phyloP scores from a whole-genome alignment of 2,888 invertebrate genomes.

The Branchellion lobata region DNA sequence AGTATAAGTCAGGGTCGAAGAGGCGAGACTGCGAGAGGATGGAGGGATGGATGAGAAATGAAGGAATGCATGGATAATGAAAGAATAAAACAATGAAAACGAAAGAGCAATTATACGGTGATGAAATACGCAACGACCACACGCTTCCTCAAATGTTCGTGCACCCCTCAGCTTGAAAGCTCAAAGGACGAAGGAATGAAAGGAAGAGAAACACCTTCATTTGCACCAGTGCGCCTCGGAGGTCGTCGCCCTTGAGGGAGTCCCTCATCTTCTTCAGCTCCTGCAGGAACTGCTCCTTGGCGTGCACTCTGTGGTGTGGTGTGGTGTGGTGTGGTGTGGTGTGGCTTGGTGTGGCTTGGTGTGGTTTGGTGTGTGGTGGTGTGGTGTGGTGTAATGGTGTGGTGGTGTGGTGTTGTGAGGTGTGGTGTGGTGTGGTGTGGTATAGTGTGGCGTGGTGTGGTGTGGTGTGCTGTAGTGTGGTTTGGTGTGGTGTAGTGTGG shows the following conservation, averaged over 20 bases:
- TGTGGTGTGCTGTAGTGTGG: too few relatives aligned
- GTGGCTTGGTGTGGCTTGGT: too few relatives aligned
- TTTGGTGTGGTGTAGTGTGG: neutral
- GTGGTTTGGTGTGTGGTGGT: too few relatives aligned
- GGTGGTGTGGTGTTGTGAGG: too few relatives aligned
- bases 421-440: too few relatives aligned
- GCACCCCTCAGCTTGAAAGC: too few relatives aligned
- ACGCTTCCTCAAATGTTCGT: neutral
- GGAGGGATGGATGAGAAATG: too few relatives aligned
- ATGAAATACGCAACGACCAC: neutral
- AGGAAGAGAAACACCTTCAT: neutral
- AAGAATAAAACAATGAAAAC: too few relatives aligned
- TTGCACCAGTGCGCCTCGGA: slow-evolving; percentile 49
- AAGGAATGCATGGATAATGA: too few relatives aligned
- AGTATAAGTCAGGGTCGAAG: slow-evolving; percentile 93
- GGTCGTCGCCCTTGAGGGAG: slow-evolving; percentile 75
- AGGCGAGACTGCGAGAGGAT: slow-evolving; percentile 66
- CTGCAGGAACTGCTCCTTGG: slow-evolving; percentile 88
- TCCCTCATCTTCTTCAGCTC: slow-evolving; percentile 91
- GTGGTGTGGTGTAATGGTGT: too few relatives aligned
- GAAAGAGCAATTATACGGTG: neutral
- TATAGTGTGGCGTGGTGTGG: too few relatives aligned
- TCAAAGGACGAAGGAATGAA: neutral
- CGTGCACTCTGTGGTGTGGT: slow-evolving; percentile 59
- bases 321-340: too few relatives aligned